Conservation (phyloP, 2,888 invertebrate genomes). For the Hirtodrosophila alboralis region DNA sequence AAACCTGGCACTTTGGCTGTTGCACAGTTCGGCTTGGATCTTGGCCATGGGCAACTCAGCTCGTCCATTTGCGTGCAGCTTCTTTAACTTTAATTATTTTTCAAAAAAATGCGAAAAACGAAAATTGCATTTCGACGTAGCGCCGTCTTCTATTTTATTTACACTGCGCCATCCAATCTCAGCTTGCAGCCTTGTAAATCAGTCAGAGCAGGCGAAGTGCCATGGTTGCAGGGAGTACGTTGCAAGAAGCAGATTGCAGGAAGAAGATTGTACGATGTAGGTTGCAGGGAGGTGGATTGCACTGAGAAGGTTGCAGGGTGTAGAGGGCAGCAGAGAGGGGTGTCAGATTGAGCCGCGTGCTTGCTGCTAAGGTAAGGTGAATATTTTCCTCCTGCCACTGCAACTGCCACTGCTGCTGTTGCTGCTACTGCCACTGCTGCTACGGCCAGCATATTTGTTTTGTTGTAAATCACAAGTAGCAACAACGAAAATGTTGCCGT, state of each 20-base stretch:
- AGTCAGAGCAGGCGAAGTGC: slow-evolving; percentile 61
- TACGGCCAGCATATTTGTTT: slow-evolving; percentile 74
- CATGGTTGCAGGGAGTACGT: neutral
- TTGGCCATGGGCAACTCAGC: slow-evolving; percentile 5
- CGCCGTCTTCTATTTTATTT: slow-evolving; percentile 77
- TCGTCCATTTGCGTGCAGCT: slow-evolving; percentile 39
- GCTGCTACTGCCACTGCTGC: slow-evolving; percentile 1
- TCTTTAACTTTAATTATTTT: slow-evolving; percentile 77
- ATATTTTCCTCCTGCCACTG: too few relatives aligned
- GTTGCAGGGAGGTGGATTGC: neutral
- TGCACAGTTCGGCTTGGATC: neutral
- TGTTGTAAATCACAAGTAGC: slow-evolving; percentile 80
- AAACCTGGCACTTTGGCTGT: slow-evolving; percentile 32
- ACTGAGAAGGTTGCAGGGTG: too few relatives aligned
- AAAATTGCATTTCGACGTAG: slow-evolving; percentile 74
- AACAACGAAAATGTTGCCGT: slow-evolving; percentile 61
- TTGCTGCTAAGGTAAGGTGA: slow-evolving; percentile 11
- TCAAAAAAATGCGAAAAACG: slow-evolving; percentile 76
- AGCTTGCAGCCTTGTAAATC: slow-evolving; percentile 79
- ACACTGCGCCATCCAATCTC: slow-evolving; percentile 79
- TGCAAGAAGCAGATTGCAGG: neutral
- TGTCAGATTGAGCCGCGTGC: too few relatives aligned
- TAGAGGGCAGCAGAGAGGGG: too few relatives aligned
- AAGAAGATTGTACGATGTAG: neutral
- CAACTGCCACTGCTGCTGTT: slow-evolving; percentile 48